Conservation (phyloP, 2,113 vertebrate species). For the Podarcis raffonei region DNA sequence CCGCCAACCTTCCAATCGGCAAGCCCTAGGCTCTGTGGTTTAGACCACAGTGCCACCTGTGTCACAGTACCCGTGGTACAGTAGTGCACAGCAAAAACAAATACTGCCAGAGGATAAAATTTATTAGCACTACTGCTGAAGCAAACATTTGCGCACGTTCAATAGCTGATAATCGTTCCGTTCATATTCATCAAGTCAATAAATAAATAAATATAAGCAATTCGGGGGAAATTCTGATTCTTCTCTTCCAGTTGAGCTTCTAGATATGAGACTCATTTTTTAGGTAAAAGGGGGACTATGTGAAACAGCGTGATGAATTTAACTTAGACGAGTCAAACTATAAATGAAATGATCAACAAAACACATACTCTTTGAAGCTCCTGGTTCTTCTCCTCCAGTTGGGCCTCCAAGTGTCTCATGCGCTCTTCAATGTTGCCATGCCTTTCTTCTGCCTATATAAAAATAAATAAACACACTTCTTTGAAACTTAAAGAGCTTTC, state of each 20-base stretch:
- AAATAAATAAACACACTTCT: constrained; percentile 66
- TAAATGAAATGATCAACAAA: constrained; percentile 30
- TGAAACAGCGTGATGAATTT: neutral
- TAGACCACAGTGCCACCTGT: no score
- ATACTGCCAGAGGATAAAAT: neutral
- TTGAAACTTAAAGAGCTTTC: constrained; percentile 60
- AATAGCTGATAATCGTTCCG: neutral
- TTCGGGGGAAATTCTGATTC: neutral
- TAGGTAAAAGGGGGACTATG: neutral
- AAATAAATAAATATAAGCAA: neutral
- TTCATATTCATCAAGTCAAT: no score
- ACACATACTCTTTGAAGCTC: constrained; percentile 93
- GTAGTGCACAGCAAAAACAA: neutral
- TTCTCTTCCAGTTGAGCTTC: neutral
- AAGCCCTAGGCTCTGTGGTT: no score
- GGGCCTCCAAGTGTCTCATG: constrained; percentile 95
- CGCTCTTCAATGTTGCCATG: constrained; percentile 98
- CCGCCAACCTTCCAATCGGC: no score
- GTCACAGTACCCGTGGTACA: neutral
- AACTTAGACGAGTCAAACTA: neutral
- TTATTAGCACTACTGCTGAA: neutral
- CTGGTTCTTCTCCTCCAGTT: constrained; percentile 99
- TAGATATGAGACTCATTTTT: neutral
- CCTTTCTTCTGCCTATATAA: constrained; percentile 92
- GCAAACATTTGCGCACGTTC: neutral